Evolutionary conservation across 2,797 vertebrate species (phyloP).

Genomic region (Sarcophilus harrisii): DNA sequence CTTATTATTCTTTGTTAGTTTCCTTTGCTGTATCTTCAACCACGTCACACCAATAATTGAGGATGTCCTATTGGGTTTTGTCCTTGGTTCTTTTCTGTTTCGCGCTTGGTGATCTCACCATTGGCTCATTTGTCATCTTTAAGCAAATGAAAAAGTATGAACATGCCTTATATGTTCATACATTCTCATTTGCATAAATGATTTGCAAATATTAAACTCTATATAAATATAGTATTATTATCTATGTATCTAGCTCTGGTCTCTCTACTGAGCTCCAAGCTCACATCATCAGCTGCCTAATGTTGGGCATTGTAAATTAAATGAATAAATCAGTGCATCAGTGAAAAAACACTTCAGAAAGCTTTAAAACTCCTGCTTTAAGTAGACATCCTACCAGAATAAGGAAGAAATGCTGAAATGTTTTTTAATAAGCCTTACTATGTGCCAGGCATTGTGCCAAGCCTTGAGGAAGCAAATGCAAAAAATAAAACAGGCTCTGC

Average conservation of each 20-base stretch:
- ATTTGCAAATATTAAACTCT: neutral
- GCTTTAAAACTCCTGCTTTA: too few relatives aligned
- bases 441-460: neutral
- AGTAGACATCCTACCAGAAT: too few relatives aligned
- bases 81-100: neutral
- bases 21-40: neutral
- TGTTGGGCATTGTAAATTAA: too few relatives aligned
- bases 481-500: neutral
- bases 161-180: too few relatives aligned
- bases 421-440: neutral
- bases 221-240: neutral
- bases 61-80: neutral
- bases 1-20: neutral
- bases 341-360: neutral
- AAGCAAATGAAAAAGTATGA: neutral
- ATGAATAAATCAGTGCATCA: neutral
- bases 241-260: neutral
- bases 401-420: too few relatives aligned
- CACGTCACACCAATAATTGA: neutral
- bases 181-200: neutral
- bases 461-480: neutral
- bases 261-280: neutral
- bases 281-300: too few relatives aligned
- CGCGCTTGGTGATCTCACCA: neutral
- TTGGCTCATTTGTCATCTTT: neutral